A percentile compares a stretch with the other conserved stretches of the same genome.
Evolutionary conservation across 2,888 invertebrate species (phyloP).

Genomic region (Machimus atricapillus): DNA sequence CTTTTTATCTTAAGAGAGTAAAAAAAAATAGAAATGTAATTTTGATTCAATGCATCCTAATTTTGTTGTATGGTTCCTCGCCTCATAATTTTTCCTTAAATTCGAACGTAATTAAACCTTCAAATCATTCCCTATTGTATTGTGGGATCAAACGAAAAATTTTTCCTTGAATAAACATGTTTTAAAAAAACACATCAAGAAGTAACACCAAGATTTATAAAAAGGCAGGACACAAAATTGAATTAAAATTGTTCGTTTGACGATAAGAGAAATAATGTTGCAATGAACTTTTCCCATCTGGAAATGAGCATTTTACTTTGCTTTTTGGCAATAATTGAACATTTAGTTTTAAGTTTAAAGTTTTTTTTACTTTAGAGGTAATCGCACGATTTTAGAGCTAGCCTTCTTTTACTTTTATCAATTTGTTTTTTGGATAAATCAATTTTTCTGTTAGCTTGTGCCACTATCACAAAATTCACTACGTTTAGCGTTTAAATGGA

Average conservation of each 20-base stretch:
- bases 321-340: not conserved
- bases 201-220: not conserved
- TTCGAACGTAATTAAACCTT: conserved; percentile 6
- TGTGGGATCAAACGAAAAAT: conserved; percentile 3
- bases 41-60: not conserved
- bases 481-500: conserved; percentile 14
- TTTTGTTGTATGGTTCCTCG: not conserved
- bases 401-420: not conserved
- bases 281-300: conserved; percentile 46
- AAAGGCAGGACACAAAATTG: not conserved
- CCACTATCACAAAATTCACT: conserved; percentile 46
- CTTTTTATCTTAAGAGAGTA: not conserved
- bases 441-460: conserved; percentile 44
- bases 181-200: not conserved
- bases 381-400: conserved; percentile 50
- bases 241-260: conserved; percentile 24
- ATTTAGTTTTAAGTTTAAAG: not conserved
- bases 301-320: conserved; percentile 34
- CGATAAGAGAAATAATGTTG: not conserved
- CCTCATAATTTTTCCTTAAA: not conserved
- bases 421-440: not conserved
- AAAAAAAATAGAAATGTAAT: not conserved
- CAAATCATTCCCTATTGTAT: not conserved
- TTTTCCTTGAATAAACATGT: not conserved
- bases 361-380: conserved; percentile 49